These are phyloP conservation scores for Sarcoramphus papa DNA, from an alignment of 2,797 vertebrate species.

Conservation along the genomic window DNA sequence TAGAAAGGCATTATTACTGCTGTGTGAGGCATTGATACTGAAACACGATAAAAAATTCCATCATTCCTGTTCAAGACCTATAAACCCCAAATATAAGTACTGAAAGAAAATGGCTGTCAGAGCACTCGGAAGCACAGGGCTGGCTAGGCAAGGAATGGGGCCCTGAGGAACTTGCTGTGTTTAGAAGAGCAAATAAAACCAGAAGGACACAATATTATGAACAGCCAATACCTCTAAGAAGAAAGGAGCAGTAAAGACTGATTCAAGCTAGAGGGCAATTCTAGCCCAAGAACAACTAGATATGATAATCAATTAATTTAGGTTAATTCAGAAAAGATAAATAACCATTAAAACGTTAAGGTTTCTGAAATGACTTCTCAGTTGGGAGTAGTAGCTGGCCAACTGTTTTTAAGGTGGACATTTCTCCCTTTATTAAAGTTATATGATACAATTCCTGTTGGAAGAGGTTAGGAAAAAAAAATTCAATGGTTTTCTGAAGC, in stretches of 20 bases:
- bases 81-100: not conserved
- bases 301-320: not conserved
- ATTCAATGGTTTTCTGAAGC: not conserved
- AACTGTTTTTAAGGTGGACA: not conserved
- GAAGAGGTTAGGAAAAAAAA: not conserved
- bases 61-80: not conserved
- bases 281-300: not conserved
- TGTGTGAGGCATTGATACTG: not conserved
- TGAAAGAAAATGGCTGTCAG: not conserved
- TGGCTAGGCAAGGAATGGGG: not conserved
- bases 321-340: not conserved
- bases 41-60: not conserved
- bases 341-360: not conserved
- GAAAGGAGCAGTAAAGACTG: not conserved
- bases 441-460: not conserved
- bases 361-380: not conserved
- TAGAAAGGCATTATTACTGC: not conserved
- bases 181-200: not conserved
- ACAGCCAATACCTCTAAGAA: not conserved
- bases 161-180: not conserved
- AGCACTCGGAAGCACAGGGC: not conserved
- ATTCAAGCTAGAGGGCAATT: not conserved
- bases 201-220: not conserved
- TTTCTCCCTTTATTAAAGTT: not conserved
- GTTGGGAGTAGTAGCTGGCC: not conserved